Conservation (phyloP, 2,113 vertebrate genomes). For the Oostethus manadensis region DNA sequence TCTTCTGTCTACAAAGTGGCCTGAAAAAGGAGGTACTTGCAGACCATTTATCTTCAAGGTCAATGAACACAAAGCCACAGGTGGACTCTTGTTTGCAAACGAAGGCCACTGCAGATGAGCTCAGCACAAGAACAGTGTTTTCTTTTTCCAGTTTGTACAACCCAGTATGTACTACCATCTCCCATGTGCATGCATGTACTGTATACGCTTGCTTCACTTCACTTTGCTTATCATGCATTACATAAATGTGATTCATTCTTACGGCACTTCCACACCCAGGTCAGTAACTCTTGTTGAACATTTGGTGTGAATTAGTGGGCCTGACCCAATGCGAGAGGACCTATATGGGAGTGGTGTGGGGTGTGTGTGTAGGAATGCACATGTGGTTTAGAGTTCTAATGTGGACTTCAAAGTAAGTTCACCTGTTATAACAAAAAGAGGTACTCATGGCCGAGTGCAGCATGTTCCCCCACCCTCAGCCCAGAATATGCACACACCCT, state of each 20-base stretch:
- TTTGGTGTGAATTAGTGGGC: slow-evolving; percentile 34
- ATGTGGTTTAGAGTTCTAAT: background rate
- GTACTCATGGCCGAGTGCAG: background rate
- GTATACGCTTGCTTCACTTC: background rate
- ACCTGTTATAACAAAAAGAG: slow-evolving; percentile 10
- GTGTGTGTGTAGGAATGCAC: background rate
- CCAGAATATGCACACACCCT: background rate
- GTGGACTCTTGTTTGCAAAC: background rate
- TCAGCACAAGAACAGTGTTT: background rate
- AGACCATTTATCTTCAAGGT: slow-evolving; percentile 13
- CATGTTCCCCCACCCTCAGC: background rate
- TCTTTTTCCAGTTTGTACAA: too few relatives aligned
- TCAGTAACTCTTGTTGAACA: slow-evolving; percentile 21
- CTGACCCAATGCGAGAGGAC: slow-evolving; percentile 8
- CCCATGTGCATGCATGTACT: background rate
- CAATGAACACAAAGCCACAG: background rate
- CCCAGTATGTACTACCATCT: background rate
- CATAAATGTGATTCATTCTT: slow-evolving; percentile 3
- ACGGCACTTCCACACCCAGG: slow-evolving; percentile 22
- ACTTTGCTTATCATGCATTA: background rate
- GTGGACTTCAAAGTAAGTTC: background rate
- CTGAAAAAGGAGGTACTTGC: slow-evolving; percentile 16
- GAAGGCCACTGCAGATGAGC: background rate
- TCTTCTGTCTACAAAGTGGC: slow-evolving; percentile 36
- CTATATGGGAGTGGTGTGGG: slow-evolving; percentile 11